phyloP scores from a whole-genome alignment of 2,797 vertebrate species.

The Passerculus sandwichensis region DNA sequence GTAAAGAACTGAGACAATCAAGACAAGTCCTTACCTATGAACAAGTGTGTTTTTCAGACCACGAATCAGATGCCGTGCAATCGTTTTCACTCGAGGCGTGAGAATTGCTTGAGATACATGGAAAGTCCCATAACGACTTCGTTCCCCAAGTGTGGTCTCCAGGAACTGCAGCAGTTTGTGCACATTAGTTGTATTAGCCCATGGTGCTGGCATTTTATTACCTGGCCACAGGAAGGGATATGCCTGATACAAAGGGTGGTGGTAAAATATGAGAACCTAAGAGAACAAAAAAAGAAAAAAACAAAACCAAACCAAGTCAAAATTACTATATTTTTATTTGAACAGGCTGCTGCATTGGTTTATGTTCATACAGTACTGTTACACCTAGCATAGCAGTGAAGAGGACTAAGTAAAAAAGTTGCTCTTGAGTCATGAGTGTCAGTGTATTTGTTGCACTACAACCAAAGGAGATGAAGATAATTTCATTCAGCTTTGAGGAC shows the following conservation, averaged over 20 bases:
- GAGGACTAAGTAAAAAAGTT: background rate
- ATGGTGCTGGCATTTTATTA: constrained; percentile 94
- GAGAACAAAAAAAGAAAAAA: background rate
- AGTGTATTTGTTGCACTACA: background rate
- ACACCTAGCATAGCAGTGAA: background rate
- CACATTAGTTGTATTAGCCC: constrained; percentile 96
- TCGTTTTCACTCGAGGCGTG: constrained; percentile 89
- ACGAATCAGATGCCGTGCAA: constrained; percentile 86
- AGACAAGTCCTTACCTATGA: constrained; percentile 81
- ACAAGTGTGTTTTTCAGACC: constrained; percentile 93
- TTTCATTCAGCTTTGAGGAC: background rate
- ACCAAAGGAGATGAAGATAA: background rate
- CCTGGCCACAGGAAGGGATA: constrained; percentile 90
- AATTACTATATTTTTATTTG: background rate
- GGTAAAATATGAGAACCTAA: constrained; percentile 96
- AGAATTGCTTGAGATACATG: constrained; percentile 98
- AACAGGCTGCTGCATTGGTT: background rate
- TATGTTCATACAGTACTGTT: background rate
- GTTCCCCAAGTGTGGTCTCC: constrained; percentile 89
- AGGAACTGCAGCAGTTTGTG: constrained; percentile 90
- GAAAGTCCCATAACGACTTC: constrained; percentile 86
- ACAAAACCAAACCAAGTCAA: background rate
- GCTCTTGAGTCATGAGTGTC: background rate
- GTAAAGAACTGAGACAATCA: background rate
- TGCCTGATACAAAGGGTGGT: constrained; percentile 82